These are phyloP conservation scores for Mirounga angustirostris DNA, from an alignment of 2,113 vertebrate species.

Conservation along the genomic window DNA sequence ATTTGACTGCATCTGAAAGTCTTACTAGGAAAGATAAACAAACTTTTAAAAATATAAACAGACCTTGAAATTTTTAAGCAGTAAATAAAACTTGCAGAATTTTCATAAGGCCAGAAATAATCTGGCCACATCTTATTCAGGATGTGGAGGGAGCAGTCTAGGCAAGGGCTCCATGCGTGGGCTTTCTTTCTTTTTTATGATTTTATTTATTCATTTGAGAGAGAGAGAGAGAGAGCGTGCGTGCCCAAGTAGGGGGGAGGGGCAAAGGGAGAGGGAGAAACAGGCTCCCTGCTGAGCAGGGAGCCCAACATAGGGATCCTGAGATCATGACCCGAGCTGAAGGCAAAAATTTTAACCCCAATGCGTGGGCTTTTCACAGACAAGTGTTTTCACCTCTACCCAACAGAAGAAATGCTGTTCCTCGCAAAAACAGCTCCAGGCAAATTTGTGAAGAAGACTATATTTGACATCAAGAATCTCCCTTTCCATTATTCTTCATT, in stretches of 20 bases:
- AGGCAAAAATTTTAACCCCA: neutral
- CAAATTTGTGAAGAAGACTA: neutral
- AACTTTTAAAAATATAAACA: neutral
- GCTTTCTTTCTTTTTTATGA: neutral
- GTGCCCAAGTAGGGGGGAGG: neutral
- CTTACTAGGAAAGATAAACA: constrained; percentile 33
- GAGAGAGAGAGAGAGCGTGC: neutral
- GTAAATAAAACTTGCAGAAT: neutral
- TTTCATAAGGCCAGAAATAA: constrained; percentile 51
- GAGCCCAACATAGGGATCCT: neutral
- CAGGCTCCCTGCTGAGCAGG: too few species aligned
- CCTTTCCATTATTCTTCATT: neutral
- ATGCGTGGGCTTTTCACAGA: neutral
- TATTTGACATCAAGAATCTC: constrained; percentile 3
- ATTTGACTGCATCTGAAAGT: neutral
- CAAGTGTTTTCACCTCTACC: neutral
- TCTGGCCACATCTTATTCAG: neutral
- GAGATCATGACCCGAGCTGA: neutral
- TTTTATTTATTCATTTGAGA: too few species aligned
- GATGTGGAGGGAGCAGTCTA: neutral
- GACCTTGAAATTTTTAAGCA: neutral
- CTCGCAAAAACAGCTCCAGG: neutral
- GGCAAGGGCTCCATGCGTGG: neutral
- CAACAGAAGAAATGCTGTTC: neutral
- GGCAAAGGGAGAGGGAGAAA: too few species aligned